Percentiles rank a stretch among this genome's conserved stretches.
These are phyloP conservation scores for Agelaius phoeniceus DNA, from an alignment of 2,113 vertebrate genomes.

Conservation along the genomic window DNA sequence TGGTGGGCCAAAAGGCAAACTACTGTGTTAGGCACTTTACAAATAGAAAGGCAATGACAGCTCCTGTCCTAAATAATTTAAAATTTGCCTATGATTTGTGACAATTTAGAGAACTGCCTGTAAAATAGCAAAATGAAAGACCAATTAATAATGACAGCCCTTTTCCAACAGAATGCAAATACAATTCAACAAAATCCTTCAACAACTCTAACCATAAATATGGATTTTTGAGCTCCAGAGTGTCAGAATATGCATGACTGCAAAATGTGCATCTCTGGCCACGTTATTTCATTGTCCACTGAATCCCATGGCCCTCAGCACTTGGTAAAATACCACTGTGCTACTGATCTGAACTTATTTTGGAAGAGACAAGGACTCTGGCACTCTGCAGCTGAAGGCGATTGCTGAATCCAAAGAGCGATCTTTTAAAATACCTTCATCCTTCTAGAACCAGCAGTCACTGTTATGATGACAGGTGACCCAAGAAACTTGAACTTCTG, in stretches of 20 bases:
- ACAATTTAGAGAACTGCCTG: constrained; percentile 50
- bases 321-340: neutral
- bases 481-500: constrained; percentile 36
- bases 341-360: neutral
- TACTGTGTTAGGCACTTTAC: constrained; percentile 1
- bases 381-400: neutral
- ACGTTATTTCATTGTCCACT: neutral
- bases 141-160: constrained; percentile 48
- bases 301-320: neutral
- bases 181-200: neutral
- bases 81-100: constrained; percentile 49
- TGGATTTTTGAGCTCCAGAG: neutral
- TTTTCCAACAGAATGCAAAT: constrained; percentile 29
- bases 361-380: neutral
- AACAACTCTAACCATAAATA: neutral
- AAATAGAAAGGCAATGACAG: constrained; percentile 45
- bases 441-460: neutral
- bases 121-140: constrained; percentile 49
- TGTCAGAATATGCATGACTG: neutral
- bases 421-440: neutral
- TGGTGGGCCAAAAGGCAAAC: neutral
- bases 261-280: neutral
- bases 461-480: constrained; percentile 27
- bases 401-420: neutral
- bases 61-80: constrained; percentile 43